Percentiles rank a stretch among this genome's conserved stretches.
These are phyloP conservation scores for Notarius lentiginosus DNA, from an alignment of 2,113 vertebrate species.

Conservation along the genomic window DNA sequence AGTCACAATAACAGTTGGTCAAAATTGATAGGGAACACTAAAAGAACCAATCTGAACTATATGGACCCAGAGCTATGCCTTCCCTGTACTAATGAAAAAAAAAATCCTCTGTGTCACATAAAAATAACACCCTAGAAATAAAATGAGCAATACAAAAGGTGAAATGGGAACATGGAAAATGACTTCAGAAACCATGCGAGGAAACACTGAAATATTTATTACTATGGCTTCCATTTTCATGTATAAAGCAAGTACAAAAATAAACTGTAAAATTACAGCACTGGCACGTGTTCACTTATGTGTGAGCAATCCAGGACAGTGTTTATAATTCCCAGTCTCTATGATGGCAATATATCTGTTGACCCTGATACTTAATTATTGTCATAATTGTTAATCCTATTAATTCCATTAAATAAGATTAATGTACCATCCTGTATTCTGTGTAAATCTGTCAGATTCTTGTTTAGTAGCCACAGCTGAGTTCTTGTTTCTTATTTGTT, in stretches of 20 bases:
- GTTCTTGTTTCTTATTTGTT: not conserved
- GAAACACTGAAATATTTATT: not conserved
- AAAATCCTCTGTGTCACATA: not conserved
- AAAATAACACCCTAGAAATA: not conserved
- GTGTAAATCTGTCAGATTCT: not conserved
- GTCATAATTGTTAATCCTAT: not conserved
- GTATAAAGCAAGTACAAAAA: not conserved
- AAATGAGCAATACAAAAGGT: not conserved
- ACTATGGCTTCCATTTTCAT: not conserved
- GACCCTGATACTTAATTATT: not conserved
- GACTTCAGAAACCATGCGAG: not conserved
- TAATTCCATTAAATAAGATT: not conserved
- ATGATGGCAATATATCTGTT: not conserved
- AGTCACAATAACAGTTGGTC: not conserved
- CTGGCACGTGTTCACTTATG: not conserved
- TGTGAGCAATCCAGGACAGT: not conserved
- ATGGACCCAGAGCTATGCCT: not conserved
- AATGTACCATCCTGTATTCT: not conserved
- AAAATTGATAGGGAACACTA: not conserved
- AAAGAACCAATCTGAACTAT: not conserved
- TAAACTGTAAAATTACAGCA: not conserved
- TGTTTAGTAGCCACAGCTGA: not conserved
- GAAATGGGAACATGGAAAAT: not conserved
- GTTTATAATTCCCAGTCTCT: not conserved
- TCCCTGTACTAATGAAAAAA: not conserved